A percentile compares a stretch with the other conserved stretches of the same genome.
Evolutionary conservation across 2,113 vertebrate genomes (phyloP).

Genomic region (Prochilodus magdalenae): DNA sequence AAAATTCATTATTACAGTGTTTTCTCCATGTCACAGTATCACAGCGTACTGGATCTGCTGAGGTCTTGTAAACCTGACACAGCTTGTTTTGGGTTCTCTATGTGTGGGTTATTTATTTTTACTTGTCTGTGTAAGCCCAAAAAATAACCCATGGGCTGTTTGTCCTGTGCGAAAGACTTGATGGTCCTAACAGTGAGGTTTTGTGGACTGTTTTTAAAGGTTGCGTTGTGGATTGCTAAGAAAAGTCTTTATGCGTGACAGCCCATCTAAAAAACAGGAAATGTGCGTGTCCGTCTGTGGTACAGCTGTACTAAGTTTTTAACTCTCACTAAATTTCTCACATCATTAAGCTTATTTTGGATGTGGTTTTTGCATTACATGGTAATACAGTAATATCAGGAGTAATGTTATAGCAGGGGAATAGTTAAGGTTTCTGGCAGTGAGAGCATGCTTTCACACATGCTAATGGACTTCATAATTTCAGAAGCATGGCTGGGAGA

Average conservation of each 20-base stretch:
- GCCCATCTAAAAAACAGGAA: neutral
- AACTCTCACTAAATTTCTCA: neutral
- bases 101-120: no score
- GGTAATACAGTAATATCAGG: neutral
- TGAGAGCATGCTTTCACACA: conserved; percentile 1
- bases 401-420: neutral
- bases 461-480: conserved; percentile 1
- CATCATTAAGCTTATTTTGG: neutral
- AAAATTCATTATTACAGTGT: no score
- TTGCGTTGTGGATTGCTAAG: neutral
- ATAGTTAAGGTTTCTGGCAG: neutral
- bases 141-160: neutral
- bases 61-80: no score
- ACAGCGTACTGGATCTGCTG: no score
- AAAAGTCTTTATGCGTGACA: neutral
- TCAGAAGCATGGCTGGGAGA: neutral
- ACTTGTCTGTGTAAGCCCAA: neutral
- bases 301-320: neutral
- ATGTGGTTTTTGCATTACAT: neutral
- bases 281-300: neutral
- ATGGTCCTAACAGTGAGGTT: neutral
- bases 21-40: no score
- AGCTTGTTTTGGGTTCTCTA: no score
- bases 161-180: neutral
- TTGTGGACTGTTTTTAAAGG: neutral